phyloP scores from a whole-genome alignment of 2,113 vertebrate species.

The Corythoichthys haematopterus region DNA sequence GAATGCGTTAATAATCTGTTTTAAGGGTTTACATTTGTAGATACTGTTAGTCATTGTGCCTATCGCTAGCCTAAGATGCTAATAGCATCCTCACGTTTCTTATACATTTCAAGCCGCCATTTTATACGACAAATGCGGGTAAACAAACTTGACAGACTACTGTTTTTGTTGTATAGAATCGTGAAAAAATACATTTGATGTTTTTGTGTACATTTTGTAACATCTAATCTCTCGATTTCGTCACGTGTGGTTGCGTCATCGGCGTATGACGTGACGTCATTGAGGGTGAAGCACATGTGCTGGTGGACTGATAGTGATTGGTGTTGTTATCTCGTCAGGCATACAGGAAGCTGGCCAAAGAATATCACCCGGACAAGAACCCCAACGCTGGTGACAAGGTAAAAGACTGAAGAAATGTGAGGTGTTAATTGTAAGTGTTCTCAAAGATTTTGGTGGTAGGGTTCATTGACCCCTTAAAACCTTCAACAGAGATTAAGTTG shows the following conservation, averaged over 20 bases:
- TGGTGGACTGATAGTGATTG: neutral
- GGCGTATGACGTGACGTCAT: neutral
- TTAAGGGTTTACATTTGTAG: neutral
- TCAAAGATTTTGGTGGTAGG: too few relatives aligned
- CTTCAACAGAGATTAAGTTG: too few relatives aligned
- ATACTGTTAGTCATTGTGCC: neutral
- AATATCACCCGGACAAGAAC: constrained; percentile 98
- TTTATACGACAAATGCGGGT: neutral
- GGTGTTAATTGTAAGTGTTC: too few relatives aligned
- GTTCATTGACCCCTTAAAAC: too few relatives aligned
- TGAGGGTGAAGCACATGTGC: neutral
- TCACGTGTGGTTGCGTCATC: neutral
- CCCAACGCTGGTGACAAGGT: constrained; percentile 98
- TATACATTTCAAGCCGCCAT: neutral
- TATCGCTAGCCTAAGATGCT: neutral
- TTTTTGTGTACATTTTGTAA: neutral
- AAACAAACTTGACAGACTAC: neutral
- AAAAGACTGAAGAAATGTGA: constrained; percentile 34
- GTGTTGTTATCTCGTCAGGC: constrained; percentile 67
- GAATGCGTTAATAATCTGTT: neutral
- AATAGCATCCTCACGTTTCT: neutral
- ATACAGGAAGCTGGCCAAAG: constrained; percentile 95
- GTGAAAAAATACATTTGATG: too few relatives aligned
- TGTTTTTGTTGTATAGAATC: neutral
- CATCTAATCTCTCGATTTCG: neutral